A percentile compares a stretch with the other conserved stretches of the same genome.
These are phyloP conservation scores for Branchellion lobata DNA, from an alignment of 2,888 invertebrate genomes.

Conservation along the genomic window DNA sequence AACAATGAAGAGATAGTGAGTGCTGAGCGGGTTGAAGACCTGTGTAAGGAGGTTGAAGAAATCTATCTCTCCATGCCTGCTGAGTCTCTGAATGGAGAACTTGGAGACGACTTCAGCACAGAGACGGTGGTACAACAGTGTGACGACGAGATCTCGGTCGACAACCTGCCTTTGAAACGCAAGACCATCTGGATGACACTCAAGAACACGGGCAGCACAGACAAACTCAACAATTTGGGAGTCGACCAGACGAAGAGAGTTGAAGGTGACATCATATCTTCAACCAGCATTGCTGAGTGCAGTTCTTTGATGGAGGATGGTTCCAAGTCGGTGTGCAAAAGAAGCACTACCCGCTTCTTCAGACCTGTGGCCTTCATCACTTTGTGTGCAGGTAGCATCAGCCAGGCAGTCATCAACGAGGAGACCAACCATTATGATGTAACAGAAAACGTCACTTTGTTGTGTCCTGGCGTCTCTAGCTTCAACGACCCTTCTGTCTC, in stretches of 20 bases:
- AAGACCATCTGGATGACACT: slow-evolving; percentile 45
- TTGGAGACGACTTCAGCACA: slow-evolving; percentile 44
- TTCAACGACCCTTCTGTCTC: slow-evolving; percentile 28
- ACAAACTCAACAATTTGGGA: not conserved
- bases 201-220: not conserved
- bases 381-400: slow-evolving; percentile 32
- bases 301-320: slow-evolving; percentile 36
- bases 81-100: slow-evolving; percentile 28
- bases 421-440: slow-evolving; percentile 39
- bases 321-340: slow-evolving; percentile 23
- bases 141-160: slow-evolving; percentile 30
- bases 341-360: slow-evolving; percentile 42
- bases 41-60: slow-evolving; percentile 45
- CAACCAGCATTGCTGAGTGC: slow-evolving; percentile 31
- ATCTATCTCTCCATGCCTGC: slow-evolving; percentile 42
- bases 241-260: slow-evolving; percentile 21
- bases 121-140: slow-evolving; percentile 45
- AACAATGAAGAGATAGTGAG: slow-evolving; percentile 30
- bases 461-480: slow-evolving; percentile 39
- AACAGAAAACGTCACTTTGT: slow-evolving; percentile 33
- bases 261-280: slow-evolving; percentile 40
- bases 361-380: slow-evolving; percentile 43
- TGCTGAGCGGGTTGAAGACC: slow-evolving; percentile 25
- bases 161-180: slow-evolving; percentile 35
- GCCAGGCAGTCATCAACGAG: slow-evolving; percentile 32